These are phyloP conservation scores for Euthynnus affinis DNA, from an alignment of 2,797 vertebrate genomes.

Conservation along the genomic window DNA sequence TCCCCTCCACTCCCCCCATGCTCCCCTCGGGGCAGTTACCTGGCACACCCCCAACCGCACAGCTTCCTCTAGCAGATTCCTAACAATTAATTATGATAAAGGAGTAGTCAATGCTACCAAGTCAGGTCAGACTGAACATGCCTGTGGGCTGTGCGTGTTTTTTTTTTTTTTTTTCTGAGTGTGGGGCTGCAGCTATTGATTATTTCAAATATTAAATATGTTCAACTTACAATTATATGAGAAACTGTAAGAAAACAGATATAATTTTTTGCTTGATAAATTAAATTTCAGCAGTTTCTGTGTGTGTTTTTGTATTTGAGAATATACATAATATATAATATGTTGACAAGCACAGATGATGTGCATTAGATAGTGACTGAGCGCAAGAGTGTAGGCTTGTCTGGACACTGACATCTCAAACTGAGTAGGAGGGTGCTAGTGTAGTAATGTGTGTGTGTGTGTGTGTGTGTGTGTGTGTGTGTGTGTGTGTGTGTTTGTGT, in stretches of 20 bases:
- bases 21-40: constrained; percentile 52
- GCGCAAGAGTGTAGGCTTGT: neutral
- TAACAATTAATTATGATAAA: constrained; percentile 85
- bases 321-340: too few species aligned
- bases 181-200: constrained; percentile 1
- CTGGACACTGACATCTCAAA: constrained; percentile 32
- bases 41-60: constrained; percentile 57
- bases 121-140: constrained; percentile 59
- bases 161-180: neutral
- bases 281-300: neutral
- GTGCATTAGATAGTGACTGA: constrained; percentile 17
- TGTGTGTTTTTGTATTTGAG: neutral
- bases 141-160: constrained; percentile 23
- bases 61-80: constrained; percentile 63
- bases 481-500: neutral
- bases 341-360: constrained; percentile 26
- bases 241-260: neutral
- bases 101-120: constrained; percentile 77
- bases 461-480: neutral
- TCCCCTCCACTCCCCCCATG: too few species aligned
- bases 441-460: constrained; percentile 14
- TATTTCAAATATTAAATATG: neutral
- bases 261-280: neutral
- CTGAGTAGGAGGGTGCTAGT: constrained; percentile 15
- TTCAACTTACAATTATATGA: neutral